Evolutionary conservation across 2,113 vertebrate species (phyloP).

Genomic region (Rhadina sibilatrix): DNA sequence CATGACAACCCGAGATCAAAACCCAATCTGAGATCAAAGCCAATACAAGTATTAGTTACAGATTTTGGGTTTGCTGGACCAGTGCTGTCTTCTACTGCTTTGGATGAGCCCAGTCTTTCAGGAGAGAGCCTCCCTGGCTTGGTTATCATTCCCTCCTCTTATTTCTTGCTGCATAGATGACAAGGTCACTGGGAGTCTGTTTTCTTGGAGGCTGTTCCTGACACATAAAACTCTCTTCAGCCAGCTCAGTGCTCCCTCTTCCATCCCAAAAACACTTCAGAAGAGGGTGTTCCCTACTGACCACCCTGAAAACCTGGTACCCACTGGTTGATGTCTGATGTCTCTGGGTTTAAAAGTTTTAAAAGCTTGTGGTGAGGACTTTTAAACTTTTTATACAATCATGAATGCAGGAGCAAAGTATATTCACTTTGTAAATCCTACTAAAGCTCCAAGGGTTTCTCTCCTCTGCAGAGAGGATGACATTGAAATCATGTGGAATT

Average conservation of each 20-base stretch:
- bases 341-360: neutral
- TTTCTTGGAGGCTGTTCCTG: neutral
- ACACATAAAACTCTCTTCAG: neutral
- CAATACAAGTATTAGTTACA: no score
- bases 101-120: neutral
- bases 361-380: neutral
- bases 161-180: neutral
- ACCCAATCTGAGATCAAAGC: neutral
- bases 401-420: neutral
- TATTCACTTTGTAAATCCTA: neutral
- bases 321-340: neutral
- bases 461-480: neutral
- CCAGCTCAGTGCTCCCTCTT: neutral
- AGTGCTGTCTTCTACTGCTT: neutral
- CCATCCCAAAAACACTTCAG: neutral
- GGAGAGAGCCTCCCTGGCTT: neutral
- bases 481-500: neutral
- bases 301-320: neutral
- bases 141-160: neutral
- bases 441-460: neutral
- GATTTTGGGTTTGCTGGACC: neutral
- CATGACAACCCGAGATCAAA: neutral
- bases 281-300: neutral
- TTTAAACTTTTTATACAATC: neutral
- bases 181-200: neutral